phyloP scores from a whole-genome alignment of 2,113 vertebrate species.

The Chaetops frenatus region DNA sequence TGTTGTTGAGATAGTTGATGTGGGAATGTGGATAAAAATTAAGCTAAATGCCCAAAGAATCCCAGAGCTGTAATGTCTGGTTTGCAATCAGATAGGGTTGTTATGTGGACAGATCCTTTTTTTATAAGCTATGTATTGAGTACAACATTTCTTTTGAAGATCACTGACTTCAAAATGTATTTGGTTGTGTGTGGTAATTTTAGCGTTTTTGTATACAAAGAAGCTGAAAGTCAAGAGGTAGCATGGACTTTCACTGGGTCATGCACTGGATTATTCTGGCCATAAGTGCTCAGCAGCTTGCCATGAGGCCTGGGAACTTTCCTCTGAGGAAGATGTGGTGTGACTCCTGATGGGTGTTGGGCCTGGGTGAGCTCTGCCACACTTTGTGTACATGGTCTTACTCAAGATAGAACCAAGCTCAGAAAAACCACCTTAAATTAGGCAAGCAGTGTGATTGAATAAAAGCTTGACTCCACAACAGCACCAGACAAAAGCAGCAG shows the following conservation, averaged over 20 bases:
- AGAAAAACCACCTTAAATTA: neutral
- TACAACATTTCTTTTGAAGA: neutral
- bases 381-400: fast-evolving
- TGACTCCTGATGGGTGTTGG: neutral
- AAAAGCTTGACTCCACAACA: neutral
- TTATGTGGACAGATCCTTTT: neutral
- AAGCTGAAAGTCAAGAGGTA: neutral
- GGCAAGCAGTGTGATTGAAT: neutral
- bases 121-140: neutral
- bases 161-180: neutral
- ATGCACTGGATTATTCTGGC: neutral
- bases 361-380: fast-evolving
- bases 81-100: neutral
- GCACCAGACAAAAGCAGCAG: neutral
- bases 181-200: neutral
- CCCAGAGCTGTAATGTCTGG: neutral
- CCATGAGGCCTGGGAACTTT: neutral
- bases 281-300: neutral
- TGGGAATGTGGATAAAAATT: constrained; percentile 9
- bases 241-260: neutral
- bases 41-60: neutral
- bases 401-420: neutral
- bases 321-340: neutral
- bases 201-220: neutral
- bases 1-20: constrained; percentile 26